Base-by-base conservation (phyloP, 2,113 vertebrate species). In the Protomyctophum bolini region DNA sequence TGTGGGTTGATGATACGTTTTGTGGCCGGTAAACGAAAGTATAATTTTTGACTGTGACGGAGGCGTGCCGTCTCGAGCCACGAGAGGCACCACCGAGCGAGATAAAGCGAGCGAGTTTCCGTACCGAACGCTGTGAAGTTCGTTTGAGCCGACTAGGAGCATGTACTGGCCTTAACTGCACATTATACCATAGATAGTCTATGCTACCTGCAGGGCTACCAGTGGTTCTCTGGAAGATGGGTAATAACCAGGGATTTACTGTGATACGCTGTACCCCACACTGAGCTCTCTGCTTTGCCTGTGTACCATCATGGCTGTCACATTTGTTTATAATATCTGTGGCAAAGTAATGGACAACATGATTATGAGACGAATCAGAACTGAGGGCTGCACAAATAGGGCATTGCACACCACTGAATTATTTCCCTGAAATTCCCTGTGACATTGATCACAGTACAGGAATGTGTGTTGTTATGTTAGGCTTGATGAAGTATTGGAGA, bases 291-390 rank as follows among this genome's bases (percentile, higher is more conserved):
- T 66, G 72, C 61, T 66, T 75, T 33, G 78, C 64, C 87, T 90
- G 86, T 63, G 29, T 21, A 85, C 47, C 68, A 21, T 89, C 87
- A 77, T 41, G 50, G 67, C 79, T 87, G 85, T 87, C 86, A 83
- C 45, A 65, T 75, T 66, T 84, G 80, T 90, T 91, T 88, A 88
- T 81, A 80, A 86, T 72, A 63, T 73, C 65, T 49, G 65, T 72
- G 82, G 77, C 55, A 79, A 68, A 75, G 79, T 70, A 79, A 83
- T 80, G 75, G 58, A 77, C 57, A 70, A 69, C 73, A 59, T 73
- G 73, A 73, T 76, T 69, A 67, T 52, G 52, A 28, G 55, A 46
- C 33, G 33, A 57, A 76, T 73, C 68, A 76, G 66, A 70, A 58
- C 0, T 10, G 68, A 51, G 29, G 70, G 58, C 15, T 72, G 28